Evolutionary conservation across 2,888 invertebrate species (phyloP).

Genomic region (Troides helena): DNA sequence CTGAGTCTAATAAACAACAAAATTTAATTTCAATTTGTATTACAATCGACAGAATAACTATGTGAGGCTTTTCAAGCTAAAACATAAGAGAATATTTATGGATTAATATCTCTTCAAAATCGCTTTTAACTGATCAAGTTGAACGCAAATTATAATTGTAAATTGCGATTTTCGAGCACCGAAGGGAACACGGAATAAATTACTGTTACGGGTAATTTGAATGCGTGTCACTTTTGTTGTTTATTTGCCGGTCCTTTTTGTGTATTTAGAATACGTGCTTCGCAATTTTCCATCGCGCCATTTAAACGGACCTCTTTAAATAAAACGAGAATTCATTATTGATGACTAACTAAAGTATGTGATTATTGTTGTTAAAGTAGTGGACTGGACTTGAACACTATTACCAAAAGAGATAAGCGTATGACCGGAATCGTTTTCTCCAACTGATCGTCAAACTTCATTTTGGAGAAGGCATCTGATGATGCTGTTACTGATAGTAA

Average conservation of each 20-base stretch:
- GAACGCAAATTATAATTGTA: conserved; percentile 26
- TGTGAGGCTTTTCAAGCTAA: too few relatives aligned
- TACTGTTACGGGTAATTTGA: conserved; percentile 17
- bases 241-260: background rate
- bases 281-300: background rate
- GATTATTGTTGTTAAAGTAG: too few relatives aligned
- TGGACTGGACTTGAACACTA: too few relatives aligned
- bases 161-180: conserved; percentile 17
- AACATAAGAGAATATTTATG: conserved; percentile 12
- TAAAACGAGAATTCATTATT: background rate
- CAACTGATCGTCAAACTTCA: too few relatives aligned
- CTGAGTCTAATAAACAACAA: too few relatives aligned
- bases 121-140: conserved; percentile 22
- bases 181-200: conserved; percentile 23
- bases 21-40: too few relatives aligned
- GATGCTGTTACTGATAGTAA: too few relatives aligned
- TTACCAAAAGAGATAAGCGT: too few relatives aligned
- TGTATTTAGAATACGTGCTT: background rate
- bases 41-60: too few relatives aligned
- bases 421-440: too few relatives aligned
- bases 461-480: too few relatives aligned
- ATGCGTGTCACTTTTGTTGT: background rate
- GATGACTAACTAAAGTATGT: too few relatives aligned
- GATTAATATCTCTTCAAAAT: conserved; percentile 22
- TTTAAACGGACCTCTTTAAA: background rate